A percentile compares a stretch with the other conserved stretches of the same genome.
Evolutionary conservation across 2,888 invertebrate genomes (phyloP).

Genomic region (Eristalis arbustorum): DNA sequence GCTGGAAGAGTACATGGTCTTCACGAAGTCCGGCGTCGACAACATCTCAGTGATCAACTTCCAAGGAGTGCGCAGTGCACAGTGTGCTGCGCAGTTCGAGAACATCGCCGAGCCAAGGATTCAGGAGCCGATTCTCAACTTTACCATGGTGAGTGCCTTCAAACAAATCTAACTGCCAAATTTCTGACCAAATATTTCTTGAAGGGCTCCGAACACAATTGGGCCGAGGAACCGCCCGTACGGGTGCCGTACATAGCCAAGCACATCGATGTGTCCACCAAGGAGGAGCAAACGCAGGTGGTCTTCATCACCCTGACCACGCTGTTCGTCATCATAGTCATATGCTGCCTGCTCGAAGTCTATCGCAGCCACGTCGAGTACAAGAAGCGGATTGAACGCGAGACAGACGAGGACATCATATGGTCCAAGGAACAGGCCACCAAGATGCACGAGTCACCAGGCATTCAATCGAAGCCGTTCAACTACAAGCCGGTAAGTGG

Average conservation of each 20-base stretch:
- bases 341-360: constrained; percentile 87
- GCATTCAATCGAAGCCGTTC: constrained; percentile 78
- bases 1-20: constrained; percentile 95
- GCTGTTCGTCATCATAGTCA: constrained; percentile 86
- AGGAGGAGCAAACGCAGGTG: constrained; percentile 90
- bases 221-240: constrained; percentile 92
- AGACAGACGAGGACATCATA: constrained; percentile 88
- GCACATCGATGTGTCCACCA: constrained; percentile 85
- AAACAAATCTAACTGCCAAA: not conserved
- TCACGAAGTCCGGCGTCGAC: constrained; percentile 90
- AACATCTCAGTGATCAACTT: constrained; percentile 93
- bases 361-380: constrained; percentile 89
- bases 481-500: constrained; percentile 82
- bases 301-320: constrained; percentile 89
- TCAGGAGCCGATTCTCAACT: constrained; percentile 83
- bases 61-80: constrained; percentile 91
- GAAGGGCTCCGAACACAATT: constrained; percentile 88
- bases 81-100: constrained; percentile 91
- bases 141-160: constrained; percentile 81
- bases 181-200: not conserved
- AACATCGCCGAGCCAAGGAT: constrained; percentile 82
- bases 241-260: constrained; percentile 88
- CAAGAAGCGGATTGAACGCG: constrained; percentile 86
- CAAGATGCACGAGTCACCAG: constrained; percentile 84
- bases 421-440: constrained; percentile 88